Percentiles rank a stretch among this genome's conserved stretches.
These are phyloP conservation scores for Dasysyrphus tricinctus DNA, from an alignment of 2,888 invertebrate genomes.

Conservation along the genomic window DNA sequence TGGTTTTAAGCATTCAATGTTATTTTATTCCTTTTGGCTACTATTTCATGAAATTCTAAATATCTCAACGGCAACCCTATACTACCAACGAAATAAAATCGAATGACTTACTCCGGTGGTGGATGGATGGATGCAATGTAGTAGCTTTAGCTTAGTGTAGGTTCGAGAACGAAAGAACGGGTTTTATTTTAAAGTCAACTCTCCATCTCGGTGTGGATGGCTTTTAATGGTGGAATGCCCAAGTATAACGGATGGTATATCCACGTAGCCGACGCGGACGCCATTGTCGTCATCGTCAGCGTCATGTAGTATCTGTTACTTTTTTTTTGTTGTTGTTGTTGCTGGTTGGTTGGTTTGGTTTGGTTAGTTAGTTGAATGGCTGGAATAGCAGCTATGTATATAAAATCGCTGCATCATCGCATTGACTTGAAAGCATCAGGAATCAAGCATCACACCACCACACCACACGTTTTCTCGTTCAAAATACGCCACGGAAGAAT, in stretches of 20 bases:
- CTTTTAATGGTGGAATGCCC: conserved; percentile 44
- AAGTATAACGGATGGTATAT: conserved; percentile 57
- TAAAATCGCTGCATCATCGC: conserved; percentile 15
- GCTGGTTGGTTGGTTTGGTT: background rate
- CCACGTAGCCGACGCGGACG: conserved; percentile 53
- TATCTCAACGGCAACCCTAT: conserved; percentile 13
- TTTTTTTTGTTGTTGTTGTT: too few species aligned
- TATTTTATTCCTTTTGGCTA: background rate
- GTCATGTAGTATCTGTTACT: conserved; percentile 49
- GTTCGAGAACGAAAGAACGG: conserved; percentile 45
- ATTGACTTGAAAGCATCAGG: conserved; percentile 25
- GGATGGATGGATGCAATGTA: conserved; percentile 11
- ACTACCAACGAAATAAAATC: conserved; percentile 43
- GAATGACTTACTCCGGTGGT: conserved; percentile 39
- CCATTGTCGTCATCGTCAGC: conserved; percentile 55
- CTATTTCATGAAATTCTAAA: background rate
- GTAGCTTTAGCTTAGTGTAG: conserved; percentile 11
- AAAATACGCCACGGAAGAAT: conserved; percentile 40
- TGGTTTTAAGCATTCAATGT: background rate
- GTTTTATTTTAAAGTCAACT: conserved; percentile 51
- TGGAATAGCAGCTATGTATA: background rate
- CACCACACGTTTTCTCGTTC: conserved; percentile 9
- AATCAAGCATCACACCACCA: conserved; percentile 11
- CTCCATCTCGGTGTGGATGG: conserved; percentile 32
- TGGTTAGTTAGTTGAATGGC: background rate